Base-by-base conservation (phyloP, 2,113 vertebrate genomes). In the Polypterus senegalus region DNA sequence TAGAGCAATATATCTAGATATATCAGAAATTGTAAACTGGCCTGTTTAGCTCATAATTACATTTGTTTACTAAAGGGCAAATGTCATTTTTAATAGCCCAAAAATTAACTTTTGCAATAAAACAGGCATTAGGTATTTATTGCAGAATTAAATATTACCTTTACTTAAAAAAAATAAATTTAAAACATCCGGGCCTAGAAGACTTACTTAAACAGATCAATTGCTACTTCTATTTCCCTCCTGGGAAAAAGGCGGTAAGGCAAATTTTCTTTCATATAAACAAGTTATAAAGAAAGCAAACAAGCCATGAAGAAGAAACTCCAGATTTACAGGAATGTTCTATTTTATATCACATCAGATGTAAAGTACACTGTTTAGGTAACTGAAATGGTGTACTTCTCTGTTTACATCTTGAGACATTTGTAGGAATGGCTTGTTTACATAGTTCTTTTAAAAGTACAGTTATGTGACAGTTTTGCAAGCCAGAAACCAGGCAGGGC, bases 381-480 rank as follows among this genome's bases (percentile, higher is more conserved):
- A 62, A 66, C 46, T 62, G 49, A 63, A 59, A 66, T 51, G 43
- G 43, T 5, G 57, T 64, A 53, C 61, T 65, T 72, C 68, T 71
- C 58, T 78, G 77, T 80, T 81, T 76, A 76, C 72, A 47, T 60
- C 43, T 54, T 47, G 63, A 70, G 73, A 76, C 69, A 57, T 71
- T 73, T 78, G 70, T 66, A 71, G 49, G 70, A 74, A 78, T 78
- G 72, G 79, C 76, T 81, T 86, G 84, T 86, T 88, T 88, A 83
- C 65, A 67, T 65, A 70, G 63, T 69, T 77, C 72, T 72, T 78
- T 79, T 76, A 77, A 77, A 75, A 72, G 77, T 81, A 75, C 74
- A 77, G 71, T 76, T 74, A 76, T 81, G 77, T 86, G 86, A 88
- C 84, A 86, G 81, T 86, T 82, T 80, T 79, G 80, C 68, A 83